A percentile compares a stretch with the other conserved stretches of the same genome.
These are phyloP conservation scores for Scartelaos histophorus DNA, from an alignment of 2,113 vertebrate species.

Conservation along the genomic window DNA sequence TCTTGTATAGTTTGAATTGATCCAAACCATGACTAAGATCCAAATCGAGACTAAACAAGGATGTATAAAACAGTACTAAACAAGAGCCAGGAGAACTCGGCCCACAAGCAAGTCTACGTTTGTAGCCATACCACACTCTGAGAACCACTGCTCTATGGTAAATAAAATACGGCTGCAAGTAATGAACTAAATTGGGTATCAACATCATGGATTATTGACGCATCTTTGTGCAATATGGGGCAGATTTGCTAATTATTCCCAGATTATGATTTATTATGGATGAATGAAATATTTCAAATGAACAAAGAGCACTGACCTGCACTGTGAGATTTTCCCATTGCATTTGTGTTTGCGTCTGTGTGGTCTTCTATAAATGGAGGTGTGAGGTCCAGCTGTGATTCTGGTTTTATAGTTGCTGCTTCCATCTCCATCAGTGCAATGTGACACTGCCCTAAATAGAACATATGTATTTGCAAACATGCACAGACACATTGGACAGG, in stretches of 20 bases:
- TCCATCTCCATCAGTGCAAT: slow-evolving; percentile 13
- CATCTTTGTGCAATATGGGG: not conserved
- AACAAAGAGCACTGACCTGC: not conserved
- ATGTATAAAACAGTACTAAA: no score
- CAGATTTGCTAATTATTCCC: not conserved
- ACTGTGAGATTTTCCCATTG: not conserved
- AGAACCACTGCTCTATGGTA: no score
- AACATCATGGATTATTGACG: not conserved
- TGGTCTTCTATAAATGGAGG: slow-evolving; percentile 36
- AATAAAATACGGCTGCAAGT: no score
- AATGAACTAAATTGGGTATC: no score
- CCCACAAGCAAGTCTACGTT: no score
- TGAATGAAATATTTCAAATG: not conserved
- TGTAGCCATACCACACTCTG: no score
- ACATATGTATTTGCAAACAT: not conserved
- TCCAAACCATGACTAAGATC: no score
- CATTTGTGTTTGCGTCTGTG: slow-evolving; percentile 27
- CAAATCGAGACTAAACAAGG: no score
- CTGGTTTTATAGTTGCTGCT: not conserved
- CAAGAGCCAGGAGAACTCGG: no score
- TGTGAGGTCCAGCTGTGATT: slow-evolving; percentile 55
- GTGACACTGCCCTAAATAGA: slow-evolving; percentile 7
- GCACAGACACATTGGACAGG: not conserved
- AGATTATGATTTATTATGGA: not conserved
- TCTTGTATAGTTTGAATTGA: no score